These are phyloP conservation scores for Choloepus didactylus DNA, from an alignment of 2,797 vertebrate genomes.

Conservation along the genomic window DNA sequence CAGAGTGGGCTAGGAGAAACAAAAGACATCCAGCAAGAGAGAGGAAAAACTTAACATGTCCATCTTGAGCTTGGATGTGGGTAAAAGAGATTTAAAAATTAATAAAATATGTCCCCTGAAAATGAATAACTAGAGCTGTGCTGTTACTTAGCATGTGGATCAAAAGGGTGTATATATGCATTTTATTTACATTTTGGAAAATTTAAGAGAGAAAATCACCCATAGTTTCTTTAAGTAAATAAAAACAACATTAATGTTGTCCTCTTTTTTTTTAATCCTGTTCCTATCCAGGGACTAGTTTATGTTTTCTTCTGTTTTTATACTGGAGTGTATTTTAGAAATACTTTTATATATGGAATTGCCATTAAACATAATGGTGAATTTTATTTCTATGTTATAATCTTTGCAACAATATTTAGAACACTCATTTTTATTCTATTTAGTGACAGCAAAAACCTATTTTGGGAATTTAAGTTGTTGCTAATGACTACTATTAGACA, in stretches of 20 bases:
- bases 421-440: conserved; percentile 42
- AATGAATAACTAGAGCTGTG: not conserved
- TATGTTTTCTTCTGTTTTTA: conserved; percentile 31
- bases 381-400: conserved; percentile 21
- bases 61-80: not conserved
- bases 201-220: not conserved
- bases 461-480: not conserved
- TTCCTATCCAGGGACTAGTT: not conserved
- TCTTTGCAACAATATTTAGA: conserved; percentile 35
- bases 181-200: conserved; percentile 35
- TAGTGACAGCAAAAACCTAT: not conserved
- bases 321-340: conserved; percentile 29
- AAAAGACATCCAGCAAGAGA: not conserved
- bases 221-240: conserved; percentile 7
- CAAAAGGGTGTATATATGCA: not conserved
- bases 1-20: not conserved
- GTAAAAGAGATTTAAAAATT: conserved; percentile 16
- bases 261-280: not conserved
- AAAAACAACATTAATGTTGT: not conserved
- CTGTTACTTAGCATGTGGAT: not conserved
- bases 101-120: not conserved
- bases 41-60: not conserved
- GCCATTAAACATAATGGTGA: conserved; percentile 8
- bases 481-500: conserved; percentile 5
- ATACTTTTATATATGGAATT: conserved; percentile 41